Evolutionary conservation across 2,113 vertebrate species (phyloP).

Genomic region (Odocoileus virginianus): DNA sequence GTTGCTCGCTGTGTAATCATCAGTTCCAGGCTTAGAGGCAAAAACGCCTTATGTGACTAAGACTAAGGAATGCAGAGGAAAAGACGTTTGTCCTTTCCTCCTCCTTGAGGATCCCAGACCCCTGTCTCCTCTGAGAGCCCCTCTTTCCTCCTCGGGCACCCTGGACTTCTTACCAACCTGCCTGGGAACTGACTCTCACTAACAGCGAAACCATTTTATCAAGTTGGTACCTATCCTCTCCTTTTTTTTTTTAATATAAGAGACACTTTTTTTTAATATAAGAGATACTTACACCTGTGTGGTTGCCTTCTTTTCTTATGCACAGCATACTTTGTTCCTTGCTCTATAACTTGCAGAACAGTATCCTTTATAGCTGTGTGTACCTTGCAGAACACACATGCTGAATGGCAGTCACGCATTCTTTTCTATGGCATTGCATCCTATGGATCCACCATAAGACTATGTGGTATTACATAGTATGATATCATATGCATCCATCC

Average conservation of each 20-base stretch:
- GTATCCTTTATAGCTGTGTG: not conserved
- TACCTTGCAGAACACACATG: not conserved
- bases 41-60: too few species aligned
- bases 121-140: too few species aligned
- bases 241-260: not conserved
- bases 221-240: not conserved
- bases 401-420: not conserved
- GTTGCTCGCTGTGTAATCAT: too few species aligned
- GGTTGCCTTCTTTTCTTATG: not conserved
- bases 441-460: fast-evolving
- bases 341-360: not conserved
- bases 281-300: not conserved
- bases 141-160: too few species aligned
- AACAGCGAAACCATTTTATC: not conserved
- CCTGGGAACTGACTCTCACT: too few species aligned
- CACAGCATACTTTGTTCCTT: not conserved
- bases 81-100: too few species aligned
- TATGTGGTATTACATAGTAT: fast-evolving
- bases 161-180: too few species aligned
- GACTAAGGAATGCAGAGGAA: too few species aligned
- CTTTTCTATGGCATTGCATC: not conserved
- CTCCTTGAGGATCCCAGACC: too few species aligned
- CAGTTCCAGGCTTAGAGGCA: too few species aligned
- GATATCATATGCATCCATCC: not conserved
- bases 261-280: not conserved